Evolutionary conservation across 2,113 vertebrate species (phyloP).

Genomic region (Euleptes europaea): DNA sequence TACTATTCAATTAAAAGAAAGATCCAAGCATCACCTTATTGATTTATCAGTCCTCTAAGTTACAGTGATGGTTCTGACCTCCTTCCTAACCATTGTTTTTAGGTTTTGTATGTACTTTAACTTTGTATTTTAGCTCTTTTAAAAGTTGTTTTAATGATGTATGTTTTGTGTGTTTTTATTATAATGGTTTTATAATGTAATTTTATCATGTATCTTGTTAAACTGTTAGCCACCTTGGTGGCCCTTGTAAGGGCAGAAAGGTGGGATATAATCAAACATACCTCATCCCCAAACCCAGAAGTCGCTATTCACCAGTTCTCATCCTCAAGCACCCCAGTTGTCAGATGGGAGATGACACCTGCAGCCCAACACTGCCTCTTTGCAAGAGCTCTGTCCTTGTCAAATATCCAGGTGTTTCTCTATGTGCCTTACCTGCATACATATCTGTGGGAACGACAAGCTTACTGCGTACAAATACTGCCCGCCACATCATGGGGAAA

Average conservation of each 20-base stretch:
- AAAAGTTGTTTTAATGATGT: too few relatives aligned
- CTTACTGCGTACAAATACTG: background rate
- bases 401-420: background rate
- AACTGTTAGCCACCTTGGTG: too few relatives aligned
- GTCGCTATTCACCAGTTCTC: background rate
- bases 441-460: background rate
- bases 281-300: background rate
- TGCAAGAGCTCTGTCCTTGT: background rate
- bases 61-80: background rate
- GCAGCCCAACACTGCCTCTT: background rate
- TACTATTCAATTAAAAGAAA: constrained; percentile 19
- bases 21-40: background rate
- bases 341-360: background rate
- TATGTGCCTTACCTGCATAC: background rate
- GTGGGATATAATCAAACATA: background rate
- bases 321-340: background rate
- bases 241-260: too few relatives aligned
- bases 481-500: background rate
- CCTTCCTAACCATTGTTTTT: background rate
- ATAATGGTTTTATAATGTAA: too few relatives aligned
- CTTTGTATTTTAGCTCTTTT: background rate
- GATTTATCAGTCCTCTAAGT: constrained; percentile 16
- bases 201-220: too few relatives aligned
- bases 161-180: too few relatives aligned
- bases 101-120: background rate